These are phyloP conservation scores for Streptopelia turtur DNA, from an alignment of 2,797 vertebrate species.

Conservation along the genomic window DNA sequence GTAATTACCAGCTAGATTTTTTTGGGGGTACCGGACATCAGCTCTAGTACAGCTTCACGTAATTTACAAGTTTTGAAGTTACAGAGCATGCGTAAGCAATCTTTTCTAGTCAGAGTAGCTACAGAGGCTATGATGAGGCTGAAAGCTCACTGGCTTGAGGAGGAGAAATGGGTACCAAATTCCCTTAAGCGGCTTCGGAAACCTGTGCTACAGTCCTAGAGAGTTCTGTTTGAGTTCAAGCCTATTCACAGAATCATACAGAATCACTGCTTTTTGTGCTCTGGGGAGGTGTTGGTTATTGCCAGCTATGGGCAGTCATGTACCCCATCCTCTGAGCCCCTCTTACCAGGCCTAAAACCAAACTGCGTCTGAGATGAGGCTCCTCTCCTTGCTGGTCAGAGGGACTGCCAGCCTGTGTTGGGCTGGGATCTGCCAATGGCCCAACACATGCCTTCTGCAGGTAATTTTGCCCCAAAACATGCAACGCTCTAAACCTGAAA, in stretches of 20 bases:
- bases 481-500: neutral
- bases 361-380: accelerated
- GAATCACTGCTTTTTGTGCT: neutral
- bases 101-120: neutral
- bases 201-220: neutral
- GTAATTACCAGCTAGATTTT: neutral
- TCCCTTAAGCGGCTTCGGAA: neutral
- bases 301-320: neutral
- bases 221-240: neutral
- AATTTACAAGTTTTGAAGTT: neutral
- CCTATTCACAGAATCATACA: neutral
- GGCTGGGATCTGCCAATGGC: neutral
- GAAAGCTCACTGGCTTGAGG: neutral
- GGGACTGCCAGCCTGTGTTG: neutral
- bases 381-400: accelerated
- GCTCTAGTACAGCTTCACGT: neutral
- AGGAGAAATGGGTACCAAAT: neutral
- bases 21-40: accelerated
- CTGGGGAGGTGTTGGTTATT: neutral
- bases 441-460: neutral
- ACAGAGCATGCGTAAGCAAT: neutral
- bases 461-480: too few species aligned
- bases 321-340: neutral
- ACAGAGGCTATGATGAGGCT: neutral
- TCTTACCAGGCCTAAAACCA: neutral